A percentile compares a stretch with the other conserved stretches of the same genome.
Conservation (phyloP, 2,888 invertebrate species). For the Nectonema munidae region DNA sequence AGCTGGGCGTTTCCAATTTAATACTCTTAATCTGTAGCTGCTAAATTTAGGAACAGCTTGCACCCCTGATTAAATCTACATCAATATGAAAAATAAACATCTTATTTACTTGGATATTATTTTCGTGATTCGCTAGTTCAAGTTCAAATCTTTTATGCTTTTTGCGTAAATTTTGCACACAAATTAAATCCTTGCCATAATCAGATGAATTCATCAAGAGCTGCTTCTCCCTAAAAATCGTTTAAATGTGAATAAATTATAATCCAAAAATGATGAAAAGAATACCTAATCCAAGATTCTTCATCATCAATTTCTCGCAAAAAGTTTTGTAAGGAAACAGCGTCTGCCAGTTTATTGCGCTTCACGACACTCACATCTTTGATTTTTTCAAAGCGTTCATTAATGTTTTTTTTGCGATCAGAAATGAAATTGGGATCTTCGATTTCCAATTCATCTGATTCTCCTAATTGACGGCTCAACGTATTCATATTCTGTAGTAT, state of each 20-base stretch:
- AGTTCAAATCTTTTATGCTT: constrained; percentile 96
- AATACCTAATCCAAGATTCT: constrained; percentile 88
- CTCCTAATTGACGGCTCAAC: too few species aligned
- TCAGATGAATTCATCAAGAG: constrained; percentile 81
- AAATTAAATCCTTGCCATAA: constrained; percentile 81
- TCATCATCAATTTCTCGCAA: constrained; percentile 95
- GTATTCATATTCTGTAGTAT: too few species aligned
- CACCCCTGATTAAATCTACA: too few species aligned
- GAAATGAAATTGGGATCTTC: too few species aligned
- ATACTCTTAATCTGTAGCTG: too few species aligned
- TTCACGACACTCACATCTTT: constrained; percentile 62
- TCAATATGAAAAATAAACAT: too few species aligned
- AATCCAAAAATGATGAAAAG: constrained; percentile 16
- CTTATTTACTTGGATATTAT: constrained; percentile 43
- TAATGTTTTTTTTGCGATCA: constrained; percentile 16
- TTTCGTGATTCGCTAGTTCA: constrained; percentile 81
- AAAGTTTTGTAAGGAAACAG: constrained; percentile 90
- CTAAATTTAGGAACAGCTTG: too few species aligned
- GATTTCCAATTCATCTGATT: too few species aligned
- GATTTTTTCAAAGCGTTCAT: constrained; percentile 30
- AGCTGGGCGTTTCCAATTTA: too few species aligned
- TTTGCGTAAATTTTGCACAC: constrained; percentile 86
- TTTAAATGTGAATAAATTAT: constrained; percentile 13
- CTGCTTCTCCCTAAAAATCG: constrained; percentile 47
- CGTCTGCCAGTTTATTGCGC: constrained; percentile 63